Evolutionary conservation across 2,797 vertebrate genomes (phyloP).

Genomic region (Limosa lapponica): DNA sequence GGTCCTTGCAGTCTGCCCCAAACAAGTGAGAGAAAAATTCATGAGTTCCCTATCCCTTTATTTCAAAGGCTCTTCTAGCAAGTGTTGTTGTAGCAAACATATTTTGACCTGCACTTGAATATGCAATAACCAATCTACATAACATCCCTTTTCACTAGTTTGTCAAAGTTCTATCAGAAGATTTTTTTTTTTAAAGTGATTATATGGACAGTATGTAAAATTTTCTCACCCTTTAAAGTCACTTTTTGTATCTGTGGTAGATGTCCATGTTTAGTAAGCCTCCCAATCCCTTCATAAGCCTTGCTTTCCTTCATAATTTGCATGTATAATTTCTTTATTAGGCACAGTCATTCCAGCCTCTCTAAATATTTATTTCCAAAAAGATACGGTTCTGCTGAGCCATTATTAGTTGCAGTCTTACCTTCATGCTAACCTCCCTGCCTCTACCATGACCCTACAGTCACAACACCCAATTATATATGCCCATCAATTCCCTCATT

Average conservation of each 20-base stretch:
- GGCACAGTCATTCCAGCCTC: neutral
- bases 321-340: neutral
- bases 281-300: neutral
- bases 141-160: neutral
- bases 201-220: neutral
- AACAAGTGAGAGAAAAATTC: neutral
- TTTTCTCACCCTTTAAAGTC: neutral
- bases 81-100: neutral
- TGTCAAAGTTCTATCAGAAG: neutral
- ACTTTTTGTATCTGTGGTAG: neutral
- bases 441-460: neutral
- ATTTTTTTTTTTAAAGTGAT: neutral
- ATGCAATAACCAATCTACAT: neutral
- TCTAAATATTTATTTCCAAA: constrained; percentile 43
- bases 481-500: constrained; percentile 18
- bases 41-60: neutral
- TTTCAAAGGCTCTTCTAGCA: neutral
- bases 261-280: neutral
- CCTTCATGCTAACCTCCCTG: neutral
- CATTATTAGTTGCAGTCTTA: neutral
- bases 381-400: neutral
- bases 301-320: neutral
- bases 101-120: neutral
- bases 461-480: constrained; percentile 48
- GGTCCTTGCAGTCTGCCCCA: neutral